Percentiles rank a stretch among this genome's conserved stretches.
phyloP scores from a whole-genome alignment of 2,888 invertebrate species.

The Andrena praecox region DNA sequence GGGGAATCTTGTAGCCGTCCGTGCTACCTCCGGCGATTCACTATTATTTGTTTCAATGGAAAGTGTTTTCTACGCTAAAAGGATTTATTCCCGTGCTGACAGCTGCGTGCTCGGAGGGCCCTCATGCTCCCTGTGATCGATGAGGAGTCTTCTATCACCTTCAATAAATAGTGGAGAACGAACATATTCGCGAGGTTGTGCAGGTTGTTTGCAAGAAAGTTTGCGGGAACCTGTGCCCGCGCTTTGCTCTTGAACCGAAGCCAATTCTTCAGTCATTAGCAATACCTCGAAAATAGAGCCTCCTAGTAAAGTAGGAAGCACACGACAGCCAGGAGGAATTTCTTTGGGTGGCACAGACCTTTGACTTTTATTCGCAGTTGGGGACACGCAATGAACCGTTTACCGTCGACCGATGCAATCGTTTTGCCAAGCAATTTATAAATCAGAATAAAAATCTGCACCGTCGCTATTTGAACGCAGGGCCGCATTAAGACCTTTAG shows the following conservation, averaged over 20 bases:
- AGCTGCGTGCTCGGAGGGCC: not conserved
- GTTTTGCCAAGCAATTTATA: not conserved
- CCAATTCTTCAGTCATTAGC: slow-evolving; percentile 25
- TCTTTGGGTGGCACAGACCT: not conserved
- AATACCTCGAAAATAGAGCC: slow-evolving; percentile 29
- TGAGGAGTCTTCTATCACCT: not conserved
- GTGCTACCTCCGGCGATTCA: slow-evolving; percentile 4
- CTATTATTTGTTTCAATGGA: not conserved
- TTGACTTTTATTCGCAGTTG: not conserved
- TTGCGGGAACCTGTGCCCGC: not conserved
- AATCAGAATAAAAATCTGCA: not conserved
- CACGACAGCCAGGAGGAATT: not conserved
- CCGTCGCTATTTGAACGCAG: too few species aligned
- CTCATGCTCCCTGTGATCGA: not conserved
- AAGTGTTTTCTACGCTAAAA: not conserved
- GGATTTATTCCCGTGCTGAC: not conserved
- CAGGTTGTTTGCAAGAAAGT: slow-evolving; percentile 5
- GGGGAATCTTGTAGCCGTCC: slow-evolving; percentile 45
- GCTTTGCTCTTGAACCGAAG: slow-evolving; percentile 22
- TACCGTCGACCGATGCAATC: not conserved
- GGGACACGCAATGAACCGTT: not conserved
- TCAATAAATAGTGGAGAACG: not conserved
- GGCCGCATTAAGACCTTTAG: too few species aligned
- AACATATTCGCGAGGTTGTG: not conserved
- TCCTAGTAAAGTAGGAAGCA: not conserved